phyloP scores from a whole-genome alignment of 2,888 invertebrate genomes.

The Pachycephus smyrnensis region DNA sequence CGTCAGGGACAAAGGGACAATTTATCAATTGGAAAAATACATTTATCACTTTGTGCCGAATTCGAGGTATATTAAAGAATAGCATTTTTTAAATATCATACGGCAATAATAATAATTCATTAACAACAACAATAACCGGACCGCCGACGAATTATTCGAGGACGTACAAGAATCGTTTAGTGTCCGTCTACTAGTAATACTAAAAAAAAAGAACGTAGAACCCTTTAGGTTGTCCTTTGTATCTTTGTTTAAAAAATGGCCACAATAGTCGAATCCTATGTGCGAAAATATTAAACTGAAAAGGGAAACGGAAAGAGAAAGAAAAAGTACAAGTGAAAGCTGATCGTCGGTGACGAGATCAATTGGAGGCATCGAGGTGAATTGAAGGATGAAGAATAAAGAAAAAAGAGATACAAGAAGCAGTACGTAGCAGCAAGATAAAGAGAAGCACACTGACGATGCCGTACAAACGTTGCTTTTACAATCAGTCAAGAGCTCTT shows the following conservation, averaged over 20 bases:
- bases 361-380: neutral
- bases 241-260: constrained; percentile 1
- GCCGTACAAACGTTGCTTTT: neutral
- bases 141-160: neutral
- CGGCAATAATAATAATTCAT: neutral
- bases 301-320: neutral
- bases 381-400: neutral
- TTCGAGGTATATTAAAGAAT: neutral
- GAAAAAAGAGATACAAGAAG: neutral
- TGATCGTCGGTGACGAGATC: neutral
- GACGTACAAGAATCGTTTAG: neutral
- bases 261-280: neutral
- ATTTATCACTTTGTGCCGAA: neutral
- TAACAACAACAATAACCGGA: neutral
- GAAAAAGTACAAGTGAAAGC: neutral
- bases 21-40: neutral
- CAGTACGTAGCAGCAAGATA: neutral
- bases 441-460: neutral
- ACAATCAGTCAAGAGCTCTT: neutral
- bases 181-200: neutral
- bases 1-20: neutral
- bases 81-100: neutral
- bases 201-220: neutral
- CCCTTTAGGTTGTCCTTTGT: constrained; percentile 1
- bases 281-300: neutral